Evolutionary conservation across 2,113 vertebrate species (phyloP), one percentile per base, ranked within the genome.

Genomic region (Eublepharis macularius): DNA sequence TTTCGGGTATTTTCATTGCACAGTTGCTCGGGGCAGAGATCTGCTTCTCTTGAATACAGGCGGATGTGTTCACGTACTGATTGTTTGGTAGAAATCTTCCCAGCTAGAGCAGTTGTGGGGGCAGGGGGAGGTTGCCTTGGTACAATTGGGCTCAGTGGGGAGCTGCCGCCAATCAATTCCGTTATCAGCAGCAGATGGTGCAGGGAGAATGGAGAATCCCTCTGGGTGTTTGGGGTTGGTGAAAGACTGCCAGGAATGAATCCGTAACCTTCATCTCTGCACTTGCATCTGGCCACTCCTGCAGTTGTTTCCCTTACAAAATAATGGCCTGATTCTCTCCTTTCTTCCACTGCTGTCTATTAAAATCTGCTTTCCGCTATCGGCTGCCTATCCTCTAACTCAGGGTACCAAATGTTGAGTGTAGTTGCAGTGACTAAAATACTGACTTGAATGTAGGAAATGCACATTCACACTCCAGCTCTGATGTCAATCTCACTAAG

Each of bases 151-250:
- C 43, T 1, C 83, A 72, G 14, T 21, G 66, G 91, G 93, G 90
- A 86, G 88, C 91, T 87, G 88, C 85, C 93, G 88, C 92, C 92
- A 86, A 88, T 91, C 80, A 77, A 66, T 89, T 90, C 75, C 26
- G 85, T 91, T 92, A 88, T 93, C 65, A 87, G 86, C 89, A 92
- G 66, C 93, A 95, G 94, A 95, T 94, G 93, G 81, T 84, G 8
- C 45, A 77, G 49, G 39, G 79, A 90, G 85, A 92, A 9, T 63
- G 80, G 82, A 68, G 72, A 80, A 87, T 88, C 92, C 76, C 43
- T 80, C 1, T 63, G 78, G 91, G 47, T 84, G 51, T 78, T 76
- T 1, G 0, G 13, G 8, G n/a, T 14, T 83, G 29, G 73, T 80
- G 51, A 86, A 66, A 74, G 80, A 88, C 84, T 86, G 76, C n/a